A percentile compares a stretch with the other conserved stretches of the same genome.
phyloP scores from a whole-genome alignment of 2,113 vertebrate genomes.

The Dasypus novemcinctus region DNA sequence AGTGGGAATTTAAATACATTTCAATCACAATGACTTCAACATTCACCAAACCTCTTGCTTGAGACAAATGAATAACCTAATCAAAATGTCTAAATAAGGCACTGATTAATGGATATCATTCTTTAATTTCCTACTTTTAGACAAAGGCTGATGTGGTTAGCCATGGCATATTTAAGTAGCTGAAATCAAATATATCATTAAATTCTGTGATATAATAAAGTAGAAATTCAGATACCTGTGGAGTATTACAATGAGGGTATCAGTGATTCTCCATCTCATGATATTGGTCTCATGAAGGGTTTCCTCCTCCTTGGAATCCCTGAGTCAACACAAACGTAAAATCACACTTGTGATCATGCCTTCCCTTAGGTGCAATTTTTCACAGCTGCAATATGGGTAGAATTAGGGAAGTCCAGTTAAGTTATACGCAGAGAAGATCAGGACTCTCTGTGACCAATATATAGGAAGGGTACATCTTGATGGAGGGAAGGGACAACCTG shows the following conservation, averaged over 20 bases:
- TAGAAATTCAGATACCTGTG: neutral
- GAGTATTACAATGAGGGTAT: neutral
- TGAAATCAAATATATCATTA: neutral
- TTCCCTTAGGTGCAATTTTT: neutral
- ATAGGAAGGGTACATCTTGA: neutral
- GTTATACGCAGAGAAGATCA: neutral
- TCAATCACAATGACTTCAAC: neutral
- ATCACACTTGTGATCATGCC: neutral
- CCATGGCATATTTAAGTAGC: neutral
- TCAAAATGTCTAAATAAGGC: neutral
- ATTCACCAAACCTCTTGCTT: neutral
- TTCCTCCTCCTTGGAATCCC: too few relatives aligned
- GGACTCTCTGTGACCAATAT: neutral
- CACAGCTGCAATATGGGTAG: neutral
- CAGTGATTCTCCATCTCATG: neutral
- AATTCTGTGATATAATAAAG: neutral
- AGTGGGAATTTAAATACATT: neutral
- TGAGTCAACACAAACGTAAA: neutral
- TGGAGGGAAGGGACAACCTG: neutral
- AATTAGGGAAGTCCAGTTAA: neutral
- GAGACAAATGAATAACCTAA: neutral
- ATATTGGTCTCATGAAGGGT: neutral
- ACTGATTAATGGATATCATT: neutral
- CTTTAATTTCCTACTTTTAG: neutral
- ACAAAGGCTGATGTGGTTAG: neutral